Percentiles rank a stretch among this genome's conserved stretches.
Evolutionary conservation across 2,113 vertebrate species (phyloP).

Genomic region (Psephotus haematonotus): DNA sequence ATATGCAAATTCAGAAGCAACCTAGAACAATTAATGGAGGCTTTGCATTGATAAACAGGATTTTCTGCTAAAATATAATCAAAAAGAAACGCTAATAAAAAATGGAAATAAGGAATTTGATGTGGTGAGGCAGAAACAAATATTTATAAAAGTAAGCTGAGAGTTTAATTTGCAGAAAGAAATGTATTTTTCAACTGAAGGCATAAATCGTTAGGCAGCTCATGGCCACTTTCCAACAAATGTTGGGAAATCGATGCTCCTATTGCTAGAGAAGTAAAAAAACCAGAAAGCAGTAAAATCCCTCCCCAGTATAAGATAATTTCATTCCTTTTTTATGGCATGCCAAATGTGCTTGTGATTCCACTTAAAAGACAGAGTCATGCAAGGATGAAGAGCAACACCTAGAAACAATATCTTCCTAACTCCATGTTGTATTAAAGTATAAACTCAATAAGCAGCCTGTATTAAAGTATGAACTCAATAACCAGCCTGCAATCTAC

Average conservation of each 20-base stretch:
- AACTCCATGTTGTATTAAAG: rapidly evolving
- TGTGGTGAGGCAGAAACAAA: slow-evolving; percentile 66
- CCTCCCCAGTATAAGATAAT: not conserved
- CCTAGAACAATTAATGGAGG: not conserved
- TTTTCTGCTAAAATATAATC: slow-evolving; percentile 46
- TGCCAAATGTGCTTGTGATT: not conserved
- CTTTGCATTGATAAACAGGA: slow-evolving; percentile 39
- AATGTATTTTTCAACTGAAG: slow-evolving; percentile 58
- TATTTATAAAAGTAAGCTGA: slow-evolving; percentile 63
- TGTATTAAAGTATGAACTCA: not conserved
- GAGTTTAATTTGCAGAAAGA: slow-evolving; percentile 25
- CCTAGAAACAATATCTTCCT: not conserved
- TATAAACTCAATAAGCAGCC: not conserved
- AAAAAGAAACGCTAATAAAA: slow-evolving; percentile 26
- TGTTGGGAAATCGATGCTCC: not conserved
- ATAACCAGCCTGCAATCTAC: not conserved
- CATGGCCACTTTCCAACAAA: slow-evolving; percentile 13
- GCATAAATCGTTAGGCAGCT: slow-evolving; percentile 55
- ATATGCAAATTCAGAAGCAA: not conserved
- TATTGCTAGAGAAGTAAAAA: not conserved
- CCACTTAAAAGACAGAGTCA: not conserved
- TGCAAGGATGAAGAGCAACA: not conserved
- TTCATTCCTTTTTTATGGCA: not conserved
- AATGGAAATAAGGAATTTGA: slow-evolving; percentile 52
- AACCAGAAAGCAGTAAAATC: not conserved